Base-by-base conservation (phyloP, 2,888 invertebrate genomes). In the Cataglyphis rosenhaueri region DNA sequence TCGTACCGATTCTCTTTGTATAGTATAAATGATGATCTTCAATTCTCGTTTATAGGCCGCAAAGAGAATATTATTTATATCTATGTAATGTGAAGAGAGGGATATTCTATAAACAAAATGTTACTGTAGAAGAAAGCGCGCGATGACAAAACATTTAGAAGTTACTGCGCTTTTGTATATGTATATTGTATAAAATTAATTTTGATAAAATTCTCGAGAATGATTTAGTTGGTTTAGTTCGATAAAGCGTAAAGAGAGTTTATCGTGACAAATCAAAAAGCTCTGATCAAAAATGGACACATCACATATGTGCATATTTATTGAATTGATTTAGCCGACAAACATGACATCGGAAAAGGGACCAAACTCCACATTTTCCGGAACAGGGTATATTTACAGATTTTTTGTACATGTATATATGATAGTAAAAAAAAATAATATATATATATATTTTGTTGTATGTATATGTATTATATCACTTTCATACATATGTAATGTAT, bases 361-460 rank as follows among this genome's bases (percentile, higher is more conserved):
- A 76, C 68, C 59, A 74, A 62, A 25, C 44, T 59, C 66, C 83
- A 82, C 64, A 62, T 82, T 84, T 81, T 70, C 68, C 64, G 81
- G 64, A 82, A 87, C 86, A 84, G 87, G 84, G 73, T 89, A 76
- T 81, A 85, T 84, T 82, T 71, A 83, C 41, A 82, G 57, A 70
- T n/a, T 64, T 52, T 64, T 79, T 76, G 48, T 82, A 81, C 74
- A 81, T 85, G 78, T 82, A 12, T 52, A 84, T 76, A 78, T 71
- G 35, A 57, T 44, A 48, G 68, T 48, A 62, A 71, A 41, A 25
- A 84, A 85, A 85, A 70, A n/a, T n/a, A n/a, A 21, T 21, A 21
- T 21, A 21, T 21, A 91, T 91, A 91, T 76, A 76, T 89, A 90
- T 91, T 91, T 89, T 91, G 85, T 91, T 85, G 83, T 87, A 85